Evolutionary conservation across 2,797 vertebrate species (phyloP).

Genomic region (Peromyscus nudipes): DNA sequence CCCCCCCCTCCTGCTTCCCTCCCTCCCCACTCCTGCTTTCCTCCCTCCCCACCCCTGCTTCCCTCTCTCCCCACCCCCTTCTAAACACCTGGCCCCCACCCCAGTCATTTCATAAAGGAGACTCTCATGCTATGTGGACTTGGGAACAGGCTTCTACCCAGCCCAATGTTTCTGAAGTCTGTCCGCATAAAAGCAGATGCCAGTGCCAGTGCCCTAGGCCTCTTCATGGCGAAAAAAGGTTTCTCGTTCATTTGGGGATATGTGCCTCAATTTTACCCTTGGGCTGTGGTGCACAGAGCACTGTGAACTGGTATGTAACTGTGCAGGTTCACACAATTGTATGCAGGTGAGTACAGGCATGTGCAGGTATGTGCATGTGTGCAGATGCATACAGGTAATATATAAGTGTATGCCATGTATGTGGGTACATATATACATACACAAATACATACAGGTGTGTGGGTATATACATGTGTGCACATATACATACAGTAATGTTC

Average conservation of each 20-base stretch:
- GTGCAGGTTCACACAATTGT: neutral
- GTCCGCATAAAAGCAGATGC: fast-evolving
- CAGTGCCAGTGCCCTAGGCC: fast-evolving
- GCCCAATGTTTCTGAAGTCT: neutral
- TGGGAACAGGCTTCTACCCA: neutral
- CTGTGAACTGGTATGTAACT: fast-evolving
- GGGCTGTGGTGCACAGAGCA: neutral
- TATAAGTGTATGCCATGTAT: neutral
- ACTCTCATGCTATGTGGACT: fast-evolving
- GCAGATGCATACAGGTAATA: neutral
- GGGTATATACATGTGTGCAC: too few species aligned
- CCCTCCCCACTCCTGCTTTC: neutral
- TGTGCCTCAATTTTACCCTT: too few species aligned
- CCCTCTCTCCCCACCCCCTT: fast-evolving
- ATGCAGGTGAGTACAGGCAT: neutral
- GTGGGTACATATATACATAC: neutral
- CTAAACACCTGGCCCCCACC: neutral
- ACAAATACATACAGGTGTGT: neutral
- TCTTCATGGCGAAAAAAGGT: too few species aligned
- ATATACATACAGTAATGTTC: too few species aligned
- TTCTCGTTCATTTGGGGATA: neutral
- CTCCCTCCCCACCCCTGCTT: neutral
- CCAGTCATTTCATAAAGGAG: too few species aligned
- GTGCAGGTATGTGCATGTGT: neutral
- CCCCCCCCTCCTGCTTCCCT: too few species aligned